Conservation (phyloP, 2,113 vertebrate species). For the Columba janthina region DNA sequence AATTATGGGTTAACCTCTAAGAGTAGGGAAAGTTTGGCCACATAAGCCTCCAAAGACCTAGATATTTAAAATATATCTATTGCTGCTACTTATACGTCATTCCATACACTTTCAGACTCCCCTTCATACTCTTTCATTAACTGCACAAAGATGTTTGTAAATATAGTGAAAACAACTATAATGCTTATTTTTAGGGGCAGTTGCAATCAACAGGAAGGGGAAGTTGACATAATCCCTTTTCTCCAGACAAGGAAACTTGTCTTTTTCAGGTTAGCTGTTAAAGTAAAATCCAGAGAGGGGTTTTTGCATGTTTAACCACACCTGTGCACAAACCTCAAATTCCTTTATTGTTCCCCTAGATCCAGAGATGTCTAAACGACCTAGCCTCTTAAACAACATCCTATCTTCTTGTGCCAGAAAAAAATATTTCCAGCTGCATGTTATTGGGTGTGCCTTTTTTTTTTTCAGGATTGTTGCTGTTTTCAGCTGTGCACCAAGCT, state of each 20-base stretch:
- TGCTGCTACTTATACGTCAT: not conserved
- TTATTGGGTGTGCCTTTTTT: not conserved
- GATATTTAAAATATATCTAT: not conserved
- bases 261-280: not conserved
- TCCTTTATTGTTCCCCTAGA: not conserved
- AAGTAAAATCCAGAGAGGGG: not conserved
- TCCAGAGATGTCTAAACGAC: not conserved
- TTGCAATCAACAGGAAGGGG: not conserved
- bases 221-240: not conserved
- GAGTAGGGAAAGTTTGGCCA: not conserved
- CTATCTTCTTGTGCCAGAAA: not conserved
- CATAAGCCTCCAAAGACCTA: not conserved
- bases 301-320: not conserved
- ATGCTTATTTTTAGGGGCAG: not conserved
- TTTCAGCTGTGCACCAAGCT: not conserved
- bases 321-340: not conserved
- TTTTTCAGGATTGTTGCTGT: not conserved
- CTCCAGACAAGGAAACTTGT: not conserved
- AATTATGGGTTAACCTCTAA: constrained; percentile 31
- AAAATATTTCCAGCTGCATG: not conserved
- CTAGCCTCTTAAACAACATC: not conserved
- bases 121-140: not conserved
- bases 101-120: not conserved
- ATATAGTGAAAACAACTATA: not conserved
- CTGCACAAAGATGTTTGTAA: not conserved